Conservation (phyloP, 2,113 vertebrate genomes). For the Chlorodrepanis virens region DNA sequence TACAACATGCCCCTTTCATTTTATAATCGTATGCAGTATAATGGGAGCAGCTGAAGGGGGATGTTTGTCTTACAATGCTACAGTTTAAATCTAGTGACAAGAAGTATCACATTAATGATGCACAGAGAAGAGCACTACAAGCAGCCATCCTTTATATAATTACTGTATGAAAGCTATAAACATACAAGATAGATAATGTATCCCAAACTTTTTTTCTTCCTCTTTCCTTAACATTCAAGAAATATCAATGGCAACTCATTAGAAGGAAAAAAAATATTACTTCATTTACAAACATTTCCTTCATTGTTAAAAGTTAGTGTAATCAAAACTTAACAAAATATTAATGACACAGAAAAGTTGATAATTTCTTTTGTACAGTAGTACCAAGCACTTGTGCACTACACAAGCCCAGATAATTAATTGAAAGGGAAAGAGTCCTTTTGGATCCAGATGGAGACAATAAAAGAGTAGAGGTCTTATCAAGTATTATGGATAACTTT, state of each 20-base stretch:
- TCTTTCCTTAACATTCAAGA: background rate
- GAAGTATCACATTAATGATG: constrained; percentile 40
- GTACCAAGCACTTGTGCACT: background rate
- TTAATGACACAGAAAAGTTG: background rate
- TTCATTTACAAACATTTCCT: background rate
- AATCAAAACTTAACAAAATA: background rate
- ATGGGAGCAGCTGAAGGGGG: constrained; percentile 25
- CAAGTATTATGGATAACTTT: background rate
- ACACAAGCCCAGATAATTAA: background rate
- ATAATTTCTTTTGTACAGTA: background rate
- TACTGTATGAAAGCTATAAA: background rate
- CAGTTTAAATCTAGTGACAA: constrained; percentile 49
- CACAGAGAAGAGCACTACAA: background rate
- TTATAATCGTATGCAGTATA: constrained; percentile 51
- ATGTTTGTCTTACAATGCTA: constrained; percentile 44
- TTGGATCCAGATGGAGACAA: background rate
- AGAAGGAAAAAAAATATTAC: background rate
- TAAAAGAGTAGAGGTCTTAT: background rate
- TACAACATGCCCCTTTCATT: constrained; percentile 46
- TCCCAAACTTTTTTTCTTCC: background rate
- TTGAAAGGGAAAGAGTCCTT: background rate
- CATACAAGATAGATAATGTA: background rate
- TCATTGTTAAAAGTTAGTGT: background rate
- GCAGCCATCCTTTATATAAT: constrained; percentile 12
- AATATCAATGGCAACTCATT: background rate